phyloP scores from a whole-genome alignment of 2,888 invertebrate genomes.

The Phengaris alcon region DNA sequence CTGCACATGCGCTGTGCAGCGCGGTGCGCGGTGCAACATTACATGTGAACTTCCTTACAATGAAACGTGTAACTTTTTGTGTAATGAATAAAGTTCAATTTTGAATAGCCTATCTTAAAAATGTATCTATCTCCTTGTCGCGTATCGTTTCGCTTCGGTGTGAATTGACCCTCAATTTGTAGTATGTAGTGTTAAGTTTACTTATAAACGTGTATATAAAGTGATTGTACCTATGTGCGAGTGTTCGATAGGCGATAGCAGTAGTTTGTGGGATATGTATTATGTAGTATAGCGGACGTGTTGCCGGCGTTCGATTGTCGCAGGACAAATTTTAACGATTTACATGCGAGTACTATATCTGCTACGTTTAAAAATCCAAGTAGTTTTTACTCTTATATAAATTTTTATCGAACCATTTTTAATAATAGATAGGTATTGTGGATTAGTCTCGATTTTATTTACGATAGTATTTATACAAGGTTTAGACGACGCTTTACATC shows the following conservation, averaged over 20 bases:
- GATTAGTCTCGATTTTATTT: conserved; percentile 31
- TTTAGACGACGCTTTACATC: conserved; percentile 40
- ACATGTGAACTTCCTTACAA: too few species aligned
- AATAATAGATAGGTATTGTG: conserved; percentile 30
- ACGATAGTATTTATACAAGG: conserved; percentile 33
- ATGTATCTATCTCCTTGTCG: too few species aligned
- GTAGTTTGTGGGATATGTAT: conserved; percentile 73
- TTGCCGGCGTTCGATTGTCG: conserved; percentile 22
- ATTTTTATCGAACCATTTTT: conserved; percentile 27
- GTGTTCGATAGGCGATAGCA: conserved; percentile 78
- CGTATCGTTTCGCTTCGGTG: too few species aligned
- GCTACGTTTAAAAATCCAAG: conserved; percentile 28
- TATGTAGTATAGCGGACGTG: conserved; percentile 59
- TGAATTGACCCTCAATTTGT: conserved; percentile 40
- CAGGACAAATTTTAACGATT: conserved; percentile 14
- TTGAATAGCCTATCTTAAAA: too few species aligned
- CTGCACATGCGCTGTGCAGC: too few species aligned
- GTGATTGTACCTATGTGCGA: conserved; percentile 71
- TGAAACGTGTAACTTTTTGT: too few species aligned
- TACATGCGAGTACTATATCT: conserved; percentile 26
- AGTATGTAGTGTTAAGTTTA: conserved; percentile 65
- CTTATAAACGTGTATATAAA: conserved; percentile 74
- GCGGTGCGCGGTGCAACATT: too few species aligned
- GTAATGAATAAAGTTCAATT: too few species aligned
- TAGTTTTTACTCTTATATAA: conserved; percentile 25